Evolutionary conservation across 2,113 vertebrate species (phyloP).

Genomic region (Upupa epops): DNA sequence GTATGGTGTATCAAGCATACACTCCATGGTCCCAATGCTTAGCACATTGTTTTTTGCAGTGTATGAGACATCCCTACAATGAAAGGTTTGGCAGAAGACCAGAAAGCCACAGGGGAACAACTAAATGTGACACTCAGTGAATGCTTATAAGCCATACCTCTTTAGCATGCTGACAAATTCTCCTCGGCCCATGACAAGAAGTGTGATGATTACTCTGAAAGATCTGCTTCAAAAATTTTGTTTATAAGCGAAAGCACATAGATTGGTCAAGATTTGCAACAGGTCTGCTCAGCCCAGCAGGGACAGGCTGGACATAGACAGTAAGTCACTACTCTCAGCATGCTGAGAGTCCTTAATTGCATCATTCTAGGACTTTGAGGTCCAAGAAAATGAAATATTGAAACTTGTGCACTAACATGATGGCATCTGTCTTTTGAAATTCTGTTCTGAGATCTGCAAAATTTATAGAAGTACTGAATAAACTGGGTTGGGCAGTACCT

Average conservation of each 20-base stretch:
- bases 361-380: not conserved
- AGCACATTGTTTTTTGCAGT: not conserved
- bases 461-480: not conserved
- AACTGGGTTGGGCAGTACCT: not conserved
- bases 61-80: not conserved
- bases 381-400: not conserved
- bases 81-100: not conserved
- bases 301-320: not conserved
- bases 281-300: not conserved
- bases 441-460: not conserved
- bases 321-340: not conserved
- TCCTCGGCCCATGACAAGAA: not conserved
- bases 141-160: not conserved
- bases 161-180: not conserved
- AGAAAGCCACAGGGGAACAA: not conserved
- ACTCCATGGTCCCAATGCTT: not conserved
- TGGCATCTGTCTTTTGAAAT: not conserved
- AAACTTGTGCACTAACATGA: not conserved
- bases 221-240: not conserved
- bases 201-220: not conserved
- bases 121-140: not conserved
- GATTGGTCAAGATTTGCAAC: not conserved
- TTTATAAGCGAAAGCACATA: accelerated
- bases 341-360: not conserved
- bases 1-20: not conserved